A percentile compares a stretch with the other conserved stretches of the same genome.
phyloP scores from a whole-genome alignment of 1,140 invertebrate species.

The Heterodera carotae region DNA sequence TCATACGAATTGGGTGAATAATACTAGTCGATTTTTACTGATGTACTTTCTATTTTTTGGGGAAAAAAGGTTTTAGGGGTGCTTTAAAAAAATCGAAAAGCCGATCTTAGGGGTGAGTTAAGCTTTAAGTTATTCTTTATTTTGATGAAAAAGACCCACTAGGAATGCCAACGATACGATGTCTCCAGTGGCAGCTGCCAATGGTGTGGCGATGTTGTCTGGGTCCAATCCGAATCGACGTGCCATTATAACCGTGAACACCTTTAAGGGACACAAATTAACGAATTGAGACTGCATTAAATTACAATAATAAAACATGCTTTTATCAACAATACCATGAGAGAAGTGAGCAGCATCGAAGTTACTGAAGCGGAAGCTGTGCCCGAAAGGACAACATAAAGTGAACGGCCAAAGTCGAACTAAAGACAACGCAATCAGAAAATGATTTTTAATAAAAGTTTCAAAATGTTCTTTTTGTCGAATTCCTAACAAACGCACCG shows the following conservation, averaged over 20 bases:
- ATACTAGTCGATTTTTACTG: no score
- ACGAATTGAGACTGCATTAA: conserved; percentile 23
- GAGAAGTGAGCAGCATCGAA: conserved; percentile 40
- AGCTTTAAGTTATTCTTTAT: no score
- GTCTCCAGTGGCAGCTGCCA: conserved; percentile 73
- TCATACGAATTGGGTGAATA: no score
- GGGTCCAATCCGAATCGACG: conserved; percentile 37
- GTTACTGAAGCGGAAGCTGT: conserved; percentile 81
- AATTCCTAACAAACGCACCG: no score
- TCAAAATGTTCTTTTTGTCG: no score
- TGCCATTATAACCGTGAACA: conserved; percentile 10
- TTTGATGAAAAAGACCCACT: conserved; percentile 22
- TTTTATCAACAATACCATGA: conserved; percentile 39
- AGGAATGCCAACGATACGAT: conserved; percentile 75
- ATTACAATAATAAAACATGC: no score
- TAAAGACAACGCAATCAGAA: neutral
- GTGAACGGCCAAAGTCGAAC: conserved; percentile 33
- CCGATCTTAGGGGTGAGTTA: no score
- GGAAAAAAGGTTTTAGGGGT: no score
- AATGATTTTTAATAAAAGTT: neutral
- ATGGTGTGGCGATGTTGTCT: conserved; percentile 47
- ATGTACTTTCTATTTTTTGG: no score
- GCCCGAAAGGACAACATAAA: conserved; percentile 37
- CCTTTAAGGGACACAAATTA: no score
- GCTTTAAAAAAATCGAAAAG: no score